Conservation (phyloP, 2,888 invertebrate genomes). For the Nemotelus pantherinus region DNA sequence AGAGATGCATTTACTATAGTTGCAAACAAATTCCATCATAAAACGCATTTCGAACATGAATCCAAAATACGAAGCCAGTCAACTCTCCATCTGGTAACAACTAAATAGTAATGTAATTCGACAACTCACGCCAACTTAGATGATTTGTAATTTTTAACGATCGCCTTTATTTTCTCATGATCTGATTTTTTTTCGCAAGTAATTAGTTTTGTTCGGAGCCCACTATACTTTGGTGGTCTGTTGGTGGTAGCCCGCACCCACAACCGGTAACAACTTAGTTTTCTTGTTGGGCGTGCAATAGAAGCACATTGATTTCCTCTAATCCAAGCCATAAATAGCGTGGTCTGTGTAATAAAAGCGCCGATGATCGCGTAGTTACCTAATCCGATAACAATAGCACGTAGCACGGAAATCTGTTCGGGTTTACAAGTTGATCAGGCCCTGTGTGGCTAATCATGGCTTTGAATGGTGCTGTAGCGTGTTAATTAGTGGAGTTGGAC, state of each 20-base stretch:
- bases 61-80: no score
- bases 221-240: not conserved
- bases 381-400: not conserved
- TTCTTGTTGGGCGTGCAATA: not conserved
- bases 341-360: not conserved
- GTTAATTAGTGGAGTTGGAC: no score
- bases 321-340: not conserved
- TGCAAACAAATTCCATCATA: no score
- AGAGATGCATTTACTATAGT: no score
- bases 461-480: not conserved
- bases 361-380: not conserved
- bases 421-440: not conserved
- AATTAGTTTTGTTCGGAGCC: constrained; percentile 2
- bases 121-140: not conserved
- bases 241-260: not conserved
- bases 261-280: not conserved
- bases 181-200: not conserved
- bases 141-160: not conserved
- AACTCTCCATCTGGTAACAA: no score
- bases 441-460: not conserved
- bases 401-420: not conserved
- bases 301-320: not conserved
- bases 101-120: not conserved
- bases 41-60: no score
- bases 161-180: not conserved